These are phyloP conservation scores for Cavia aperea DNA, from an alignment of 2,113 vertebrate species.

Conservation along the genomic window DNA sequence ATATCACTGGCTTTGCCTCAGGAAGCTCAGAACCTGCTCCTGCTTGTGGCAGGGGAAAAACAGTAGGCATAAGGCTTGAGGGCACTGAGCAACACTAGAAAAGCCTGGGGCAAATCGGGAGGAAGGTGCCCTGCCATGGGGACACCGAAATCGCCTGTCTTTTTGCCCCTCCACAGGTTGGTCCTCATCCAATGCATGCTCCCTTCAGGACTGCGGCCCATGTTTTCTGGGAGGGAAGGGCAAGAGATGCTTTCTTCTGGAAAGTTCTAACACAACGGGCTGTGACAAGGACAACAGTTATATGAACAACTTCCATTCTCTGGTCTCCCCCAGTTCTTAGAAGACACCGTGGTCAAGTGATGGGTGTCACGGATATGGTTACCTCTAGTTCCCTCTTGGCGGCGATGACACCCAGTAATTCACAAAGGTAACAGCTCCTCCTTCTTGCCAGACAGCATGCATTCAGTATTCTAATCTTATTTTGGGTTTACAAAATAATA, in stretches of 20 bases:
- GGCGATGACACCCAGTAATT: not conserved
- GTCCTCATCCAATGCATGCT: not conserved
- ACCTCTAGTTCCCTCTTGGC: not conserved
- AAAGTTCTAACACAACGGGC: not conserved
- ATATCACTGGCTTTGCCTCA: not conserved
- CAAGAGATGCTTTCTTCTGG: not conserved
- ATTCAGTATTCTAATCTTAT: not conserved
- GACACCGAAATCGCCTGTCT: not conserved
- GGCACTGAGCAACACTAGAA: not conserved
- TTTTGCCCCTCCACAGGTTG: not conserved
- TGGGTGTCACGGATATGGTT: not conserved
- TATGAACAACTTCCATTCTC: not conserved
- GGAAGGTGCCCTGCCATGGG: not conserved
- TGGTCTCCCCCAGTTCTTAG: not conserved
- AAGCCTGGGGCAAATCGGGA: not conserved
- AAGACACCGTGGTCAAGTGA: not conserved
- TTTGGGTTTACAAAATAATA: constrained; percentile 18
- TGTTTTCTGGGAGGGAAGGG: not conserved
- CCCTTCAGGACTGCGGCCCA: not conserved
- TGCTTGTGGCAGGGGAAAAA: not conserved
- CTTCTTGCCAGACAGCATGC: not conserved
- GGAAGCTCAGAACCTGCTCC: not conserved
- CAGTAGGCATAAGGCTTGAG: not conserved
- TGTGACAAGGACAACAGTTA: not conserved
- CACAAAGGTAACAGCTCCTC: not conserved